Evolutionary conservation across 2,888 invertebrate species (phyloP).

Genomic region (Polydrusus tereticollis): DNA sequence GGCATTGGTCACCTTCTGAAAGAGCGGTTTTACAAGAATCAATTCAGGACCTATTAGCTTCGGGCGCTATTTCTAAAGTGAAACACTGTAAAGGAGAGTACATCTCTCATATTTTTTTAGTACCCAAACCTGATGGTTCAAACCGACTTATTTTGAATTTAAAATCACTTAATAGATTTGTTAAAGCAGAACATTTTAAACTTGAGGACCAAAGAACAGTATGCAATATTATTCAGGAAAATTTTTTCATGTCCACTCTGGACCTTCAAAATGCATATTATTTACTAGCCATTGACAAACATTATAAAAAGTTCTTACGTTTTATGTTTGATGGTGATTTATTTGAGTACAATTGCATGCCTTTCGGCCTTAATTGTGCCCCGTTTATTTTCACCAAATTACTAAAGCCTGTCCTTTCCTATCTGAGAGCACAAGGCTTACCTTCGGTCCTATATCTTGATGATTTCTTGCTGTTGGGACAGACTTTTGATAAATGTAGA

Average conservation of each 20-base stretch:
- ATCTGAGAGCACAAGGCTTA: background rate
- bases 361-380: too few species aligned
- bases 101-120: conserved; percentile 33
- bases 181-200: conserved; percentile 47
- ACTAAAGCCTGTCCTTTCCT: conserved; percentile 16
- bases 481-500: background rate
- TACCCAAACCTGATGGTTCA: conserved; percentile 26
- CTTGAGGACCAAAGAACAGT: conserved; percentile 48
- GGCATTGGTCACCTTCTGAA: conserved; percentile 22
- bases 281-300: background rate
- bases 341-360: conserved; percentile 18
- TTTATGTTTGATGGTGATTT: conserved; percentile 12
- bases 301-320: conserved; percentile 2
- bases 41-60: conserved; percentile 18
- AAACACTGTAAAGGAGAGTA: conserved; percentile 15
- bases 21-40: conserved; percentile 1
- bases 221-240: conserved; percentile 9
- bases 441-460: conserved; percentile 21
- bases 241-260: conserved; percentile 17
- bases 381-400: conserved; percentile 27
- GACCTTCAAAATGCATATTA: conserved; percentile 18
- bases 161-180: conserved; percentile 47
- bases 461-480: conserved; percentile 14
- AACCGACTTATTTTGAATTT: conserved; percentile 35
- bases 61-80: conserved; percentile 18